phyloP scores from a whole-genome alignment of 2,113 vertebrate species.

The Tursiops truncatus region DNA sequence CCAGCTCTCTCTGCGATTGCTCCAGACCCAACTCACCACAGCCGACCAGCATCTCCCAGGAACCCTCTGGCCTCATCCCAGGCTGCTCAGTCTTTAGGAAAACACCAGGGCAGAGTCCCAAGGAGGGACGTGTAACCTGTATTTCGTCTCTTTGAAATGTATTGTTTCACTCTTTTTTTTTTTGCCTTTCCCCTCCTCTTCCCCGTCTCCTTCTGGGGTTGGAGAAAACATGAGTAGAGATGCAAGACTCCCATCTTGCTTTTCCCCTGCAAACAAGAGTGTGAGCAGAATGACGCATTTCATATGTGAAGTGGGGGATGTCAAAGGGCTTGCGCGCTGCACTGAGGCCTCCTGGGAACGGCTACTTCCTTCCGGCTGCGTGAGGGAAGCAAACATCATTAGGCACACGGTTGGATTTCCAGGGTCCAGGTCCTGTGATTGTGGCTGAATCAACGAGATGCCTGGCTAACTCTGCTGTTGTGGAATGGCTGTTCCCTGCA shows the following conservation, averaged over 20 bases:
- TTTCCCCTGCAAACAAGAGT: neutral
- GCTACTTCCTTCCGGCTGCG: neutral
- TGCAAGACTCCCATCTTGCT: neutral
- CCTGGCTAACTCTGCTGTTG: neutral
- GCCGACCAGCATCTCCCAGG: fast-evolving
- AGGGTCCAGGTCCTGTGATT: neutral
- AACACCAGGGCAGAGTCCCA: neutral
- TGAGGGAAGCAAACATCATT: fast-evolving
- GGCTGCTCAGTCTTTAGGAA: neutral
- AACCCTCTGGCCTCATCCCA: fast-evolving
- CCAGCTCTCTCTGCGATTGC: fast-evolving
- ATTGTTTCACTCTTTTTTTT: neutral
- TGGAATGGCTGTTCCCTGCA: fast-evolving
- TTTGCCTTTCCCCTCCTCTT: too few relatives aligned
- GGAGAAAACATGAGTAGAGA: neutral
- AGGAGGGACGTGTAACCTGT: fast-evolving
- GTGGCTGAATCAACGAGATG: neutral
- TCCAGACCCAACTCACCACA: too few relatives aligned
- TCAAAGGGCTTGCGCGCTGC: fast-evolving
- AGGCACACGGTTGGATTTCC: fast-evolving
- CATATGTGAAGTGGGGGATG: fast-evolving
- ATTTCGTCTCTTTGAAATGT: neutral
- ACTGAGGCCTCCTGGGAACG: fast-evolving
- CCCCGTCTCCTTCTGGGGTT: neutral
- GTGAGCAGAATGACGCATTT: fast-evolving